Percentiles rank a stretch among this genome's conserved stretches.
Conservation (phyloP, 2,797 vertebrate species). For the Poeciliopsis gracilis region DNA sequence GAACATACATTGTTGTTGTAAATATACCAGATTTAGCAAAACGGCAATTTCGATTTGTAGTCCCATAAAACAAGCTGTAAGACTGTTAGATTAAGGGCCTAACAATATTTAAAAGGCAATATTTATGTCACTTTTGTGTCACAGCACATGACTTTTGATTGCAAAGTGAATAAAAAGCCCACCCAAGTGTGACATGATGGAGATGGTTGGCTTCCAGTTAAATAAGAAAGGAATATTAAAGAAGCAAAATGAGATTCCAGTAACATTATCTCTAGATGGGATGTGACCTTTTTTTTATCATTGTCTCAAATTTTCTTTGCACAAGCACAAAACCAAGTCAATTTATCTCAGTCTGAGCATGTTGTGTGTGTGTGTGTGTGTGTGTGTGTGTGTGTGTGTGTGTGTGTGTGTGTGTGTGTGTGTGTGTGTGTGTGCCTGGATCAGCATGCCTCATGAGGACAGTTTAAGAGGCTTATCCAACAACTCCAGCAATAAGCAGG, state of each 20-base stretch:
- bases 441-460: conserved; percentile 42
- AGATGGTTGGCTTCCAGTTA: background rate
- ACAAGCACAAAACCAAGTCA: background rate
- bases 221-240: background rate
- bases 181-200: background rate
- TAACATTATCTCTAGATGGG: background rate
- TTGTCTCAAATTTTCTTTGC: background rate
- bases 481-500: conserved; percentile 4
- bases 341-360: conserved; percentile 19
- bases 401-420: background rate
- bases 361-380: conserved; percentile 18
- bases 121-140: background rate
- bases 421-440: conserved; percentile 20
- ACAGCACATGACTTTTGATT: background rate
- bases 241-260: background rate
- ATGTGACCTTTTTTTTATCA: background rate
- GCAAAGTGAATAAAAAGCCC: background rate
- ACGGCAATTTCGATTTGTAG: too few species aligned
- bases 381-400: conserved; percentile 4
- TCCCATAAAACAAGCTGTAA: background rate
- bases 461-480: conserved; percentile 44
- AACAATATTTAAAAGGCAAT: background rate
- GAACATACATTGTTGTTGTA: too few species aligned
- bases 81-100: background rate
- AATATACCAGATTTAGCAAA: too few species aligned